Conservation (phyloP, 2,113 vertebrate species). For the Myotis brandtii region DNA sequence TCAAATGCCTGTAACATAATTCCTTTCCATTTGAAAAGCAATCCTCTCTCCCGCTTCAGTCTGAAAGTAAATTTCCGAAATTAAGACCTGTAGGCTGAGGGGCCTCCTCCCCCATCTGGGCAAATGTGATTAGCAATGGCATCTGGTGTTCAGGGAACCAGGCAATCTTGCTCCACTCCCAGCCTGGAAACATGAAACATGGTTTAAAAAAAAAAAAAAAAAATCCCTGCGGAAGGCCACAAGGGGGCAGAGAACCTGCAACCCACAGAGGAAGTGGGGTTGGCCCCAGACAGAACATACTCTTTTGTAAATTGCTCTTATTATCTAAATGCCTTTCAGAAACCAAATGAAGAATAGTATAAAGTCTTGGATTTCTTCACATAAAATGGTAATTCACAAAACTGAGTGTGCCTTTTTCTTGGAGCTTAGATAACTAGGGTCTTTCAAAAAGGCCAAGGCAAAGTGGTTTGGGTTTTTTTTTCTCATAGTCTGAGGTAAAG, state of each 20-base stretch:
- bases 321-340: slow-evolving; percentile 66
- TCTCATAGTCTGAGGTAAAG: neutral
- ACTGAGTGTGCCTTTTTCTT: slow-evolving; percentile 49
- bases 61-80: slow-evolving; percentile 60
- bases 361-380: slow-evolving; percentile 58
- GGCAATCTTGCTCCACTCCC: neutral
- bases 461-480: neutral
- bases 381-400: slow-evolving; percentile 60
- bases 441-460: slow-evolving; percentile 42
- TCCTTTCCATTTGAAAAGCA: slow-evolving; percentile 63
- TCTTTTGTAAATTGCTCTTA: slow-evolving; percentile 60
- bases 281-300: neutral
- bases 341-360: slow-evolving; percentile 58
- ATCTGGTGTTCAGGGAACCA: slow-evolving; percentile 14
- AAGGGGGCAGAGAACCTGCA: slow-evolving; percentile 76
- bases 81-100: slow-evolving; percentile 35
- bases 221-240: slow-evolving; percentile 56
- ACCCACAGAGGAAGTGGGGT: slow-evolving; percentile 10
- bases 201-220: neutral
- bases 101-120: neutral
- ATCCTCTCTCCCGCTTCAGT: slow-evolving; percentile 26
- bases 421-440: neutral
- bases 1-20: slow-evolving; percentile 66
- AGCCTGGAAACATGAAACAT: neutral
- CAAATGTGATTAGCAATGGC: slow-evolving; percentile 44